Percentiles rank a stretch among this genome's conserved stretches.
Conservation (phyloP, 30 jellyfish, hydroid and myxozoan species). For the Cassiopea xamachana region DNA sequence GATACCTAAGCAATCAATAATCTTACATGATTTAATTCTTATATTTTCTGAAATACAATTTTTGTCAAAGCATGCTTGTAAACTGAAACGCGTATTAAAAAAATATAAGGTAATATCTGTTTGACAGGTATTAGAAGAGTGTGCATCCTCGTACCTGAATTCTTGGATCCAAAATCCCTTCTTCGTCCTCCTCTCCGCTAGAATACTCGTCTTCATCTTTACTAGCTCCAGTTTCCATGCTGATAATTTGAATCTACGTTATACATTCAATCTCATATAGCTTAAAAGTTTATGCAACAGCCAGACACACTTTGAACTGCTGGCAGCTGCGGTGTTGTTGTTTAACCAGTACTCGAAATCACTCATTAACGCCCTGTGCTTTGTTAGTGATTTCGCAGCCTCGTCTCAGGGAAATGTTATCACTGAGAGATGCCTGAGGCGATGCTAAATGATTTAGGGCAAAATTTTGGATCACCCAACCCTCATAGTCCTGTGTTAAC, state of each 20-base stretch:
- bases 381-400: background rate
- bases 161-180: slow-evolving; percentile 76
- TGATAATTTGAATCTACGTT: no score
- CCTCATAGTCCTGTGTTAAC: no score
- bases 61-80: no score
- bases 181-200: slow-evolving; percentile 37
- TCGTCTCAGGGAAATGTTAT: background rate
- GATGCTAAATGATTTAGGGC: no score
- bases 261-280: no score
- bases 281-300: no score
- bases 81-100: no score
- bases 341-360: background rate
- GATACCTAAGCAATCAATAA: no score
- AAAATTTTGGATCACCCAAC: no score
- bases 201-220: slow-evolving; percentile 11
- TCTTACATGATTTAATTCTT: no score
- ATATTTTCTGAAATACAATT: no score
- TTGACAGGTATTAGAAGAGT: background rate
- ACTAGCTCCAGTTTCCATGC: slow-evolving; percentile 14
- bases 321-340: background rate
- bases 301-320: background rate
- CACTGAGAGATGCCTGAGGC: background rate
- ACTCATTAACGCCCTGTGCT: background rate
- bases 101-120: no score
- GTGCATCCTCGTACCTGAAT: slow-evolving; percentile 63